Base-by-base conservation (phyloP, 2,113 vertebrate genomes). In the Empidonax traillii region DNA sequence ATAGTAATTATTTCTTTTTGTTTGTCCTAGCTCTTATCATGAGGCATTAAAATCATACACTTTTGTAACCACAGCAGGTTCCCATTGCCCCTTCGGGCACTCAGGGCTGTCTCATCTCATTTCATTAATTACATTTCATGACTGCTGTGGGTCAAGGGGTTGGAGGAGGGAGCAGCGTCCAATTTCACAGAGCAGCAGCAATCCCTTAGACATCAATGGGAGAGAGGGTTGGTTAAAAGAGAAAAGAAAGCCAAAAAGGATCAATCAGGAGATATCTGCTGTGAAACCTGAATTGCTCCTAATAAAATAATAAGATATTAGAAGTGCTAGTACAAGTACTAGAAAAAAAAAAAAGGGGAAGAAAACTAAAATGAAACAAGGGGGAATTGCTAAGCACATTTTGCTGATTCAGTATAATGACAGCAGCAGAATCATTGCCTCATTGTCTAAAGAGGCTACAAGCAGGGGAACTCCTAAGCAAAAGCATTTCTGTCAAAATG, bases 81-180 rank as follows among this genome's bases (percentile, higher is more conserved):
- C 94, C 94, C 96, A 96, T 58, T 97, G 93, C 97, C 88, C 94
- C 84, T 95, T 77, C 85, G 94, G 97, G 93, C 87, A 90, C 62
- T 74, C 10, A 6, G 94, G 85, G 81, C 80, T 97, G 97, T 98
- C 97, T 98, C 90, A 95, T 97, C 95, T 97, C 93, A 97, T 98
- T 98, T 96, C 79, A 96, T 97, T 98, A 98, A 98, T 97, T 98
- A 97, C 95, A 96, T 97, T 96, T 98, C 97, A 97, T 33, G 94
- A 97, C 95, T 95, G 83, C 78, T 47, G 80, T 80, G 89, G 97
- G 97, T 97, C 96, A 94, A 93, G 93, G 96, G 96, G 95, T 87
- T 95, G 81, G 96, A 97, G 79, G 84, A 96, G 55, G 80, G 92
- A 92, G 82, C 90, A 84, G 90, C 28, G 69, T 96, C 94, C 92